phyloP scores from a whole-genome alignment of 2,797 vertebrate genomes.

The Merluccius polli region DNA sequence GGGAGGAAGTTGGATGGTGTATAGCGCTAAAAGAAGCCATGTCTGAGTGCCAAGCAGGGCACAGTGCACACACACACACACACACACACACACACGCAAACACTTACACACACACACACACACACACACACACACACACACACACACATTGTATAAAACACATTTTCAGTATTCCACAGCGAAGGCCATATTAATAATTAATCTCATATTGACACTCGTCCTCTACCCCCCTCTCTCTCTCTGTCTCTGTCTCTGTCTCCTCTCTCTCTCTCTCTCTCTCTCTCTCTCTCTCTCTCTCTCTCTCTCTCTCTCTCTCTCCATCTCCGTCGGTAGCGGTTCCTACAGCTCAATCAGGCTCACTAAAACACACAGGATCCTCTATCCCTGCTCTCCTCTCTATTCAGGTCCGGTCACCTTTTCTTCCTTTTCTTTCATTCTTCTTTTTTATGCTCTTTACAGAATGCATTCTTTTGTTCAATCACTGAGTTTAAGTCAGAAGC shows the following conservation, averaged over 20 bases:
- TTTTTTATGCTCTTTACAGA: constrained; percentile 23
- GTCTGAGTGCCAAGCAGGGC: constrained; percentile 20
- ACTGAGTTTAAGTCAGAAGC: constrained; percentile 33
- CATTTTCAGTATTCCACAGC: constrained; percentile 37
- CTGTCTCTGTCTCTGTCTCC: constrained; percentile 27
- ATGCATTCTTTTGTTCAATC: constrained; percentile 40
- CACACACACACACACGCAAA: constrained; percentile 18
- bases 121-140: constrained; percentile 12
- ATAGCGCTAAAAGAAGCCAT: constrained; percentile 38
- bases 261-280: constrained; percentile 6
- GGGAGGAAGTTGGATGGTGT: constrained; percentile 49
- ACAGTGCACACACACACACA: constrained; percentile 10
- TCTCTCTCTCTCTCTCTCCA: constrained; percentile 18
- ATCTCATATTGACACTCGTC: constrained; percentile 3
- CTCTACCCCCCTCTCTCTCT: not conserved
- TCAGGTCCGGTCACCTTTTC: constrained; percentile 42
- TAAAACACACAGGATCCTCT: constrained; percentile 34
- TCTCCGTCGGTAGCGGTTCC: constrained; percentile 33
- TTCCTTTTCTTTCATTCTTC: constrained; percentile 11
- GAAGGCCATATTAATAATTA: constrained; percentile 24
- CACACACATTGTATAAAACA: constrained; percentile 15
- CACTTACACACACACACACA: constrained; percentile 22
- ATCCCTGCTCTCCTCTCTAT: constrained; percentile 39
- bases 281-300: constrained; percentile 29
- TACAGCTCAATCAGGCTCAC: constrained; percentile 52